phyloP scores from a whole-genome alignment of 2,113 vertebrate genomes.

The Menura novaehollandiae region DNA sequence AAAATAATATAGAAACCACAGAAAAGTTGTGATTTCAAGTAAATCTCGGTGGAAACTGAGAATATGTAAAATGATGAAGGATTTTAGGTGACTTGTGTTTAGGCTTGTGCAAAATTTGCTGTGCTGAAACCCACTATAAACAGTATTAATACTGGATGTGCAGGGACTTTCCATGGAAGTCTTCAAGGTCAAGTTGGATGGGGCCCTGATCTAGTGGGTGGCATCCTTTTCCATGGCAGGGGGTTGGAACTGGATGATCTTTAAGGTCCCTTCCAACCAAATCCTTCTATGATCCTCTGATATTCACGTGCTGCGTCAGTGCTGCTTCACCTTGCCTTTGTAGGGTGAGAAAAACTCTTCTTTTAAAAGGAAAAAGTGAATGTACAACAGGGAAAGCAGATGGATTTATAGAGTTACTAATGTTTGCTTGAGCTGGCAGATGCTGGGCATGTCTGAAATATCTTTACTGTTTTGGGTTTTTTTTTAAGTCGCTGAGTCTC shows the following conservation, averaged over 20 bases:
- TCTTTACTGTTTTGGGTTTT: neutral
- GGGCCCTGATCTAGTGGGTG: neutral
- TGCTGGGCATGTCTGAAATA: slow-evolving; percentile 32
- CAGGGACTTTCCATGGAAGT: neutral
- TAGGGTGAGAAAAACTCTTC: neutral
- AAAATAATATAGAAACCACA: neutral
- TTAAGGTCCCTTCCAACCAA: neutral
- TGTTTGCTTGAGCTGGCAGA: neutral
- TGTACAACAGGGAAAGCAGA: neutral
- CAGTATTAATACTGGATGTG: fast-evolving
- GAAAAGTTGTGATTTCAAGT: neutral
- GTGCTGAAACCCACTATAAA: neutral
- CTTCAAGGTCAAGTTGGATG: neutral
- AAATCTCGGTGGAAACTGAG: neutral
- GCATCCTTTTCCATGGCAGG: neutral
- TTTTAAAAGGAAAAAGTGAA: neutral
- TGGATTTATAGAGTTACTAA: neutral
- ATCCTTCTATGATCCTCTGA: neutral
- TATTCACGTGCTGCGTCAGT: fast-evolving
- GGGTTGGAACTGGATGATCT: neutral
- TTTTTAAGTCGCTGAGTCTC: neutral
- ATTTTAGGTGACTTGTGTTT: neutral
- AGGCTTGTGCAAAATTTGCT: neutral
- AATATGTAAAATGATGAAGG: neutral
- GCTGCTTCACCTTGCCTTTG: neutral